phyloP scores from a whole-genome alignment of 92 coral and sea anemone species.

The Actinernus sp. region DNA sequence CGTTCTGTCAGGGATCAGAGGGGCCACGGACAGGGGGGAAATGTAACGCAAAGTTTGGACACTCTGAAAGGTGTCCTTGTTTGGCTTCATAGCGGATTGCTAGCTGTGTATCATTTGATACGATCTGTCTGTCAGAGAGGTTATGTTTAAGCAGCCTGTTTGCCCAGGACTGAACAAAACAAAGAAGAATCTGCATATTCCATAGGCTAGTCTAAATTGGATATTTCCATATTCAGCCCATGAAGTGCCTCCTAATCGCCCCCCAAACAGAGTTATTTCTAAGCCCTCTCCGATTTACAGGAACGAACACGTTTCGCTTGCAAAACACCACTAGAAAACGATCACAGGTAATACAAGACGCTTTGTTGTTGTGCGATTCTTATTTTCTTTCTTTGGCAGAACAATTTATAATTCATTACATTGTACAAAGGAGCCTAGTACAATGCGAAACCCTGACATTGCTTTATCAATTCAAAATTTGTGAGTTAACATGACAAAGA shows the following conservation, averaged over 20 bases:
- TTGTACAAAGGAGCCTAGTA: slow-evolving; percentile 80
- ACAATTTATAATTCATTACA: slow-evolving; percentile 91
- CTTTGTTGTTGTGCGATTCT: slow-evolving; percentile 54
- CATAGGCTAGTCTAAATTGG: slow-evolving; percentile 20
- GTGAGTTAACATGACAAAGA: slow-evolving; percentile 91
- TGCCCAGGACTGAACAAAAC: slow-evolving; percentile 50
- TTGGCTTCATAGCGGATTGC: slow-evolving; percentile 3
- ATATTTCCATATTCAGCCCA: slow-evolving; percentile 33
- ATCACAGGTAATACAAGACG: slow-evolving; percentile 50
- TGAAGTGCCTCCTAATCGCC: slow-evolving; percentile 1
- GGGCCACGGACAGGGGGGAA: neutral
- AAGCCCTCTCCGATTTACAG: slow-evolving; percentile 6
- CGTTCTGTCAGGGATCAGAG: neutral
- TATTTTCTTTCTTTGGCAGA: slow-evolving; percentile 35
- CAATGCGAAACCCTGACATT: slow-evolving; percentile 77
- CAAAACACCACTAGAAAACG: slow-evolving; percentile 12
- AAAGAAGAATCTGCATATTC: slow-evolving; percentile 45
- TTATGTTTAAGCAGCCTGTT: slow-evolving; percentile 55
- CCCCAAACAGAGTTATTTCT: slow-evolving; percentile 14
- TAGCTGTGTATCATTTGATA: slow-evolving; percentile 22
- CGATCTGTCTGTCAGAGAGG: slow-evolving; percentile 36
- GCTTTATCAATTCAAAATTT: slow-evolving; percentile 79
- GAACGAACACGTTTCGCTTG: slow-evolving; percentile 49
- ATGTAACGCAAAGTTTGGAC: slow-evolving; percentile 1
- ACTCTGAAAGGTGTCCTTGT: slow-evolving; percentile 16